Base-by-base conservation (phyloP, 2,113 vertebrate species). In the Xyliphius kryptos region DNA sequence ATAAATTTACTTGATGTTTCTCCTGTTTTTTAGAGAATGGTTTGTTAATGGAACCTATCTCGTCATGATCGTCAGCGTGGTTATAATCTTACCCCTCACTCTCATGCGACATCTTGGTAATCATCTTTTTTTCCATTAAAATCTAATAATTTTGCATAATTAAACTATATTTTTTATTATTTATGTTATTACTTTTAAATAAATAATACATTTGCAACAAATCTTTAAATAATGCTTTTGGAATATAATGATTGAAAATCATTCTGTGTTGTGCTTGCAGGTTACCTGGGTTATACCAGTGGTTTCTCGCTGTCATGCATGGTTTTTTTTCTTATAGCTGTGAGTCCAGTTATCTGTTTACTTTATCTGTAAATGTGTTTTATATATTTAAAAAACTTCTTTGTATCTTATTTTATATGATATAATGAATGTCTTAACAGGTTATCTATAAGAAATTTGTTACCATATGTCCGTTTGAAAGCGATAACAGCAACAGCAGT, bases 251-350 rank as follows among this genome's bases (percentile, higher is more conserved):
- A 15, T 6, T 32, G 26, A 32, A 32, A 32, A 32, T 32, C 26
- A 32, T 32, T 32, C 26, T 32, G 26, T 32, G 26, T 5, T 32
- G 26, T 32, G 26, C 26, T 8, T 64, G 20, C 36, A 93, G 91
- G 91, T 53, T 94, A 92, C 70, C 78, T 94, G 51, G 92, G 91
- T 8, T 92, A 93, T 22, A 93, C 90, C 46, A 92, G 92, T 36
- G 91, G 91, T 52, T 89, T 93, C 58, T 95, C 92, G 0, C 88
- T 94, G 47, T 84, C 84, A 32, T 92, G 90, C 67, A 92, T 92
- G 91, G 79, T 91, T 61, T 92, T 94, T 74, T 95, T 93, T 78
- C 85, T 94, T 16, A 80, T 87, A 74, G 86, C 84, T 60, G 92
- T 94, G 76, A 90, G 90, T 88, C 6, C 41, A 37, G 32, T 38